phyloP scores from a whole-genome alignment of 2,888 invertebrate genomes.

The Aleiodes leptofemur region DNA sequence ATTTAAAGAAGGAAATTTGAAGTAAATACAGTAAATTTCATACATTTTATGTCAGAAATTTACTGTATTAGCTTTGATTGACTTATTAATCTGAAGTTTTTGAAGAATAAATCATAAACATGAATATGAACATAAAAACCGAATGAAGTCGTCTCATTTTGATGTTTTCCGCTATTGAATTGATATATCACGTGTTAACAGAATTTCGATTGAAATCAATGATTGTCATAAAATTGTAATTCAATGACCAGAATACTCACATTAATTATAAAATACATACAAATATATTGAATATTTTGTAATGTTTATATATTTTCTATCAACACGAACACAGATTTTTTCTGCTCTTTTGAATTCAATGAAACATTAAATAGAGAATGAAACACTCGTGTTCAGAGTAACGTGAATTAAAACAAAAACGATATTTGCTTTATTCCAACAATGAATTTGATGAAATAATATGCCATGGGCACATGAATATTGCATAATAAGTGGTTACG shows the following conservation, averaged over 20 bases:
- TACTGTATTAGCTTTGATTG: too few relatives aligned
- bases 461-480: constrained; percentile 22
- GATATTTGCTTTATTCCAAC: constrained; percentile 13
- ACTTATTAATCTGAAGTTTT: too few relatives aligned
- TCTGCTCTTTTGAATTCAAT: background rate
- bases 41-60: too few relatives aligned
- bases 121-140: too few relatives aligned
- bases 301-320: constrained; percentile 4
- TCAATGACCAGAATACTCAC: background rate
- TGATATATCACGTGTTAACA: too few relatives aligned
- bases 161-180: too few relatives aligned
- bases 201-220: constrained; percentile 3
- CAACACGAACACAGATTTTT: constrained; percentile 12
- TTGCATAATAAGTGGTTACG: constrained; percentile 20
- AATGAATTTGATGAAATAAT: constrained; percentile 25
- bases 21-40: too few relatives aligned
- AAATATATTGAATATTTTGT: constrained; percentile 1
- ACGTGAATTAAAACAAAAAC: constrained; percentile 17
- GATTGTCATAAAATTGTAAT: background rate
- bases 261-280: constrained; percentile 8
- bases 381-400: constrained; percentile 2
- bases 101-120: too few relatives aligned
- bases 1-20: too few relatives aligned
- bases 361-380: constrained; percentile 8
- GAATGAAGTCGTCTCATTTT: too few relatives aligned